These are phyloP conservation scores for Phaethon lepturus DNA, from an alignment of 2,113 vertebrate species.

Conservation along the genomic window DNA sequence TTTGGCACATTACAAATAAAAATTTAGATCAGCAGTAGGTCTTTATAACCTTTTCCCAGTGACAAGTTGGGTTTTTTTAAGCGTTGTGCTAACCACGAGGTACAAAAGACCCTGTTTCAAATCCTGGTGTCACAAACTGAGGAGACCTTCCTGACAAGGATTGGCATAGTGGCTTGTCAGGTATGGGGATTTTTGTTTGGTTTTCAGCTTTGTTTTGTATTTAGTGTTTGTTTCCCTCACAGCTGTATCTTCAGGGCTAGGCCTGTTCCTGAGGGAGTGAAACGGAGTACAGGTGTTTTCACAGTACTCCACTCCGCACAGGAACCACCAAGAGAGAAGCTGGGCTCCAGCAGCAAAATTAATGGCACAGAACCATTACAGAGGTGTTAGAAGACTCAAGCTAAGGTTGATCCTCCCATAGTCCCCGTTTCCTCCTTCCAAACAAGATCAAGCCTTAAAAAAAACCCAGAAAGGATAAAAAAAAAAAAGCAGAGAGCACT, in stretches of 20 bases:
- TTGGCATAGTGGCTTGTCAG: background rate
- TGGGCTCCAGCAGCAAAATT: background rate
- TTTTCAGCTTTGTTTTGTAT: background rate
- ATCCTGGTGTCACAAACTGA: conserved; percentile 52
- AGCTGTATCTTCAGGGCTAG: background rate
- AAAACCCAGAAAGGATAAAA: background rate
- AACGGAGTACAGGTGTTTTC: background rate
- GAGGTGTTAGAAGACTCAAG: background rate
- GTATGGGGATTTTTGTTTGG: background rate
- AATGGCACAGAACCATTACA: background rate
- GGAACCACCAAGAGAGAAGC: background rate
- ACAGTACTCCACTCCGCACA: background rate
- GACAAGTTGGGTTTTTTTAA: background rate
- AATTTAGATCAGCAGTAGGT: background rate
- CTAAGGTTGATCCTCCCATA: background rate
- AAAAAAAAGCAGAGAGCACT: background rate
- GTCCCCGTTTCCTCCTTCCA: background rate
- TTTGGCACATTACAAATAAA: background rate
- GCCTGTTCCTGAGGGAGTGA: background rate
- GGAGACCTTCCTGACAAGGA: background rate
- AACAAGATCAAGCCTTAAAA: background rate
- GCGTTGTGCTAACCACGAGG: background rate
- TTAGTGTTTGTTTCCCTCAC: background rate
- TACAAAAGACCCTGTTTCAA: conserved; percentile 20
- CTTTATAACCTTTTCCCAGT: background rate